Conservation (phyloP, 2,797 vertebrate species). For the Trachurus trachurus region DNA sequence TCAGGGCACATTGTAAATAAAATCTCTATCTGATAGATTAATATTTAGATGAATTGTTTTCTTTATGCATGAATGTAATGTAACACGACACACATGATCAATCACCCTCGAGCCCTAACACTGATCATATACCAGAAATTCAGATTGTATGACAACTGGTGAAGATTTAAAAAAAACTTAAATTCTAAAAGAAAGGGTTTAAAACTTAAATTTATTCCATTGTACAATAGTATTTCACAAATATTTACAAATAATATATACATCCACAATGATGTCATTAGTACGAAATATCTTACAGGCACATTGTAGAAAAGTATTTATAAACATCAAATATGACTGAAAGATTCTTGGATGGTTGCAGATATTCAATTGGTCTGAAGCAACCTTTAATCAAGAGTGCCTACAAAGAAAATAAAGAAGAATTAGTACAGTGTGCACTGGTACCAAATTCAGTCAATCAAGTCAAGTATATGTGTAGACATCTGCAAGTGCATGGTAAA, state of each 20-base stretch:
- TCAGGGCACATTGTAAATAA: not conserved
- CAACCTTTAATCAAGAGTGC: conserved; percentile 81
- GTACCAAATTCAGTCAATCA: not conserved
- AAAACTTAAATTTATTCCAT: conserved; percentile 73
- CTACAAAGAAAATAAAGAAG: conserved; percentile 61
- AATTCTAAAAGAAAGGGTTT: conserved; percentile 28
- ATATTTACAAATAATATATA: conserved; percentile 82
- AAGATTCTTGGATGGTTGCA: conserved; percentile 34
- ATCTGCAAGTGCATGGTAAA: not conserved
- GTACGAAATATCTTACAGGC: conserved; percentile 38
- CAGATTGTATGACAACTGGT: not conserved
- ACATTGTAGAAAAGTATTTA: conserved; percentile 55
- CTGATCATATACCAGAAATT: not conserved
- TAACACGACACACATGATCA: not conserved
- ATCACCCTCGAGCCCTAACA: not conserved
- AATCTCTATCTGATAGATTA: not conserved
- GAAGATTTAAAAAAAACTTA: not conserved
- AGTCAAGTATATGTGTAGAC: not conserved
- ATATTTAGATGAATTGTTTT: not conserved
- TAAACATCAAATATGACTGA: conserved; percentile 48
- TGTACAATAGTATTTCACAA: conserved; percentile 63
- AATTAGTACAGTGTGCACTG: not conserved
- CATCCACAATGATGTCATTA: conserved; percentile 30
- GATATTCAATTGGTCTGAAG: conserved; percentile 23
- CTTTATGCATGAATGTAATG: not conserved